A percentile compares a stretch with the other conserved stretches of the same genome.
Evolutionary conservation across 2,797 vertebrate genomes (phyloP).

Genomic region (Eulemur albifrons): DNA sequence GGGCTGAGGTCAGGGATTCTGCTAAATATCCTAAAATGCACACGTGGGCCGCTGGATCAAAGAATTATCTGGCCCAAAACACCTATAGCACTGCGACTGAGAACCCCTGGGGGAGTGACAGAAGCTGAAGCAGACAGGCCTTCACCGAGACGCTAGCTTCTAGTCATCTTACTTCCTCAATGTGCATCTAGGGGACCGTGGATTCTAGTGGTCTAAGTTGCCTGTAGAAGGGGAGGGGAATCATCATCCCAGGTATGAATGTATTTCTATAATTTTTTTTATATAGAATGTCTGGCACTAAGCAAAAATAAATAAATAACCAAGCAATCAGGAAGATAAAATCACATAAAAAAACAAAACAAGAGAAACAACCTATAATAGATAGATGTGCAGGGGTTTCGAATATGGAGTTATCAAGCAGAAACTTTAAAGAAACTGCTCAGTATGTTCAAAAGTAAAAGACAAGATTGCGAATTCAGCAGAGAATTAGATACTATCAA

Average conservation of each 20-base stretch:
- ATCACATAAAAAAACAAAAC: not conserved
- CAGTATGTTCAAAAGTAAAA: not conserved
- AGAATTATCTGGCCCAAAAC: not conserved
- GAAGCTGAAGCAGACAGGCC: not conserved
- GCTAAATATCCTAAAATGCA: not conserved
- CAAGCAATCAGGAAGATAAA: not conserved
- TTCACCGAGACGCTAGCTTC: not conserved
- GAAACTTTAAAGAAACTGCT: not conserved
- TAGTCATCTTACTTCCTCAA: not conserved
- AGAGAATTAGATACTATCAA: not conserved
- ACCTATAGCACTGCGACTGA: accelerated
- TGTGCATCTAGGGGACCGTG: accelerated
- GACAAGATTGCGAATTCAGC: not conserved
- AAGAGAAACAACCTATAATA: not conserved
- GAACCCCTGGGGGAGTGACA: not conserved
- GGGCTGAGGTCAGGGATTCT: not conserved
- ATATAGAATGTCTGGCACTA: not conserved
- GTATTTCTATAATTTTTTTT: not conserved
- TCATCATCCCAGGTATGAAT: not conserved
- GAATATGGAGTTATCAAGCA: not conserved
- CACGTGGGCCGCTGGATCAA: too few species aligned
- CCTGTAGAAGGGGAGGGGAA: not conserved
- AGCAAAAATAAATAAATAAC: not conserved
- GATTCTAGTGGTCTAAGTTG: not conserved
- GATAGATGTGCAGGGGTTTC: not conserved